A percentile compares a stretch with the other conserved stretches of the same genome.
Conservation (phyloP, 2,888 invertebrate species). For the Dolichomitus sp. region DNA sequence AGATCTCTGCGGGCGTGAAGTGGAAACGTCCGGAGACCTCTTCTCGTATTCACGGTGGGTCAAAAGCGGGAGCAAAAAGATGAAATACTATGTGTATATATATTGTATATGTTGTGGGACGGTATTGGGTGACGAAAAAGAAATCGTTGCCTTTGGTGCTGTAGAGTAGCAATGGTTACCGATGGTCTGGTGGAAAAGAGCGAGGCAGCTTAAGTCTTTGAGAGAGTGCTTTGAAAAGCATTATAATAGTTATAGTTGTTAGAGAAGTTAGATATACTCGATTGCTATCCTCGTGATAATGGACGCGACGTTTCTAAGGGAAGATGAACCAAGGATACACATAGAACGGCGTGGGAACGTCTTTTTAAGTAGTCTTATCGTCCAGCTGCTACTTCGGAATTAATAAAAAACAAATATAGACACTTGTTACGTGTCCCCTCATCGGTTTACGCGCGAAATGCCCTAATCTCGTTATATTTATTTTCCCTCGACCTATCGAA, state of each 20-base stretch:
- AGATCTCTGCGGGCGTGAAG: slow-evolving; percentile 28
- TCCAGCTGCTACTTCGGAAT: slow-evolving; percentile 24
- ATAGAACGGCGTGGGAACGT: slow-evolving; percentile 39
- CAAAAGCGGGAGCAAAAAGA: slow-evolving; percentile 12
- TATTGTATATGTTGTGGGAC: neutral
- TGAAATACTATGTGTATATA: slow-evolving; percentile 5
- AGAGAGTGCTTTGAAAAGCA: neutral
- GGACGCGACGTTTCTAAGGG: neutral
- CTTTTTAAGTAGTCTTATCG: slow-evolving; percentile 22
- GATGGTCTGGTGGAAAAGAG: neutral
- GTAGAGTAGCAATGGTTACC: neutral
- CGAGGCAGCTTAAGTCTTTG: slow-evolving; percentile 12
- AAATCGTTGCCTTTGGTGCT: slow-evolving; percentile 11
- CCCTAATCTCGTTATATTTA: too few species aligned
- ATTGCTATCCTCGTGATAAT: neutral
- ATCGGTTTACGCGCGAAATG: too few species aligned
- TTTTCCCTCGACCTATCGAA: slow-evolving; percentile 8
- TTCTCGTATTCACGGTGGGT: slow-evolving; percentile 28
- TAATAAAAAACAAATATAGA: slow-evolving; percentile 37
- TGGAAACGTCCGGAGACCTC: slow-evolving; percentile 31
- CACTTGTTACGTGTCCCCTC: slow-evolving; percentile 13
- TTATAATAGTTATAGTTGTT: neutral
- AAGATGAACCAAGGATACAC: slow-evolving; percentile 32
- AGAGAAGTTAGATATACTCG: neutral
- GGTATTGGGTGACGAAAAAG: neutral